Evolutionary conservation across 2,113 vertebrate species (phyloP).

Genomic region (Trinectes maculatus): DNA sequence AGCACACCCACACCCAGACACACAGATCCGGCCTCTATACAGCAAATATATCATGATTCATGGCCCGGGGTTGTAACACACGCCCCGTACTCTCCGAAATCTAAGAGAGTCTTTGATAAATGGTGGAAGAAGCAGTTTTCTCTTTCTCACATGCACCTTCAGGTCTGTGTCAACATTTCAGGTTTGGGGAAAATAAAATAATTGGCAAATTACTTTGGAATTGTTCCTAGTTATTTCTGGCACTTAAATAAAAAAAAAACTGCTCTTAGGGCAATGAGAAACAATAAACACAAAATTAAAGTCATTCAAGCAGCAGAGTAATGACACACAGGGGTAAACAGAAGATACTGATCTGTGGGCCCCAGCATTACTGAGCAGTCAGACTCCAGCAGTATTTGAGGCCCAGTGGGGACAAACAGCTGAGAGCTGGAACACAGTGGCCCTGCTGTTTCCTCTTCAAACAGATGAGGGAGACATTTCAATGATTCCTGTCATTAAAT

Average conservation of each 20-base stretch:
- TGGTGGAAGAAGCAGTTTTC: conserved; percentile 21
- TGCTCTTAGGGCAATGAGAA: conserved; percentile 40
- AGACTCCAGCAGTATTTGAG: conserved; percentile 16
- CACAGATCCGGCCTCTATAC: conserved; percentile 19
- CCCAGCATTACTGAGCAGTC: conserved; percentile 41
- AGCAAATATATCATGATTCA: conserved; percentile 40
- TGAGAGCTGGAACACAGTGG: conserved; percentile 41
- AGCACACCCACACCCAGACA: conserved; percentile 10
- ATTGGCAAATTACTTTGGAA: too few relatives aligned
- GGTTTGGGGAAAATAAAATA: not conserved
- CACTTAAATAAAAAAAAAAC: conserved; percentile 46
- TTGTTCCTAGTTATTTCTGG: conserved; percentile 50
- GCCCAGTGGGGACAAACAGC: conserved; percentile 29
- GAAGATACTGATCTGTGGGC: conserved; percentile 50
- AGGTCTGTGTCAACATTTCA: conserved; percentile 14
- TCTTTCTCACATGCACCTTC: conserved; percentile 16
- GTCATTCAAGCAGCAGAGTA: conserved; percentile 42
- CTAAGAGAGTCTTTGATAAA: conserved; percentile 39
- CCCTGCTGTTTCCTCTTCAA: conserved; percentile 13
- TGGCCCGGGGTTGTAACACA: conserved; percentile 21
- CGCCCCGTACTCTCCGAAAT: conserved; percentile 22
- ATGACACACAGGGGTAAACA: conserved; percentile 32
- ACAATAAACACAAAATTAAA: conserved; percentile 47
- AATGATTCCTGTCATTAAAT: not conserved
- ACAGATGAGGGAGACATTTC: conserved; percentile 59